Percentiles rank a stretch among this genome's conserved stretches.
These are phyloP conservation scores for Leucoma salicis DNA, from an alignment of 2,888 invertebrate species.

Conservation along the genomic window DNA sequence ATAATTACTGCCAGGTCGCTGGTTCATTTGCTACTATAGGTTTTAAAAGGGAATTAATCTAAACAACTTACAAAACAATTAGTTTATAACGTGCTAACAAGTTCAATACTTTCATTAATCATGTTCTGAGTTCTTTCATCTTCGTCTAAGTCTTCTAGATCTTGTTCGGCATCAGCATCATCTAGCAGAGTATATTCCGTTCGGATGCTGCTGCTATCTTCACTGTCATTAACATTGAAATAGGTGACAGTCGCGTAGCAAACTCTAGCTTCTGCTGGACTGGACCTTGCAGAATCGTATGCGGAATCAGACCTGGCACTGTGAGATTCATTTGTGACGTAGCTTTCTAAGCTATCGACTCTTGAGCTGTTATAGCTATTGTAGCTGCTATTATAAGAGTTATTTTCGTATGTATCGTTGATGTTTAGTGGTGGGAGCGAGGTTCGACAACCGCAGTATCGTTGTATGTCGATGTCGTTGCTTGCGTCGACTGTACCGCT, in stretches of 20 bases:
- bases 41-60: no score
- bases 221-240: conserved; percentile 72
- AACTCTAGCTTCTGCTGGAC: conserved; percentile 54
- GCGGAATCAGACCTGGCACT: conserved; percentile 63
- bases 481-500: conserved; percentile 72
- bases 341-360: conserved; percentile 57
- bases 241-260: conserved; percentile 73
- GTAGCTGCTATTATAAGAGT: conserved; percentile 57
- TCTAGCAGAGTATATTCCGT: conserved; percentile 73
- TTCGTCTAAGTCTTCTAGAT: conserved; percentile 42
- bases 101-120: conserved; percentile 71
- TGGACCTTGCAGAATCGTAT: conserved; percentile 68
- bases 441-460: conserved; percentile 67
- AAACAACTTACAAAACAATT: conserved; percentile 4
- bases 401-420: conserved; percentile 56
- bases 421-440: conserved; percentile 53
- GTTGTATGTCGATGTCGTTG: conserved; percentile 64
- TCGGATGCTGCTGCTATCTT: conserved; percentile 71
- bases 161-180: conserved; percentile 49
- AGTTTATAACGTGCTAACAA: conserved; percentile 70
- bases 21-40: no score
- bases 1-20: no score
- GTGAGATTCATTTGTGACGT: conserved; percentile 52
- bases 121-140: conserved; percentile 68
- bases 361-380: conserved; percentile 63